Percentiles rank a stretch among this genome's conserved stretches.
Conservation (phyloP, 2,888 invertebrate genomes). For the Philereme vetulata region DNA sequence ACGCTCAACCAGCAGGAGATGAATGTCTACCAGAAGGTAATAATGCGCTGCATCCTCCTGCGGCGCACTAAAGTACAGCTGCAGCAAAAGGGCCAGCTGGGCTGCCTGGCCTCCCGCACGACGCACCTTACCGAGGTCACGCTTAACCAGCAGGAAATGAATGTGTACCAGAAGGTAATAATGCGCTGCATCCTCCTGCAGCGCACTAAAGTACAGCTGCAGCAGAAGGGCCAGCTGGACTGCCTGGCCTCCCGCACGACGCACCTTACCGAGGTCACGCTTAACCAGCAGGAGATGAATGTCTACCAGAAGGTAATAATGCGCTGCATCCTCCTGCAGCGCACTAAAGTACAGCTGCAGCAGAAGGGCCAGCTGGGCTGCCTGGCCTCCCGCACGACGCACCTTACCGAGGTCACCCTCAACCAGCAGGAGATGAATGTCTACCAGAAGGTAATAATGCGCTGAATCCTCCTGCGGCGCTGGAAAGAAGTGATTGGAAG, state of each 20-base stretch:
- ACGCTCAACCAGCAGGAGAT: too few species aligned
- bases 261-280: too few species aligned
- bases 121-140: constrained; percentile 84
- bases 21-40: too few species aligned
- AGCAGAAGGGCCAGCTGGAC: too few species aligned
- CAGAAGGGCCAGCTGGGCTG: constrained; percentile 83
- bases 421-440: constrained; percentile 88
- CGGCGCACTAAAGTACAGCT: constrained; percentile 94
- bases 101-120: constrained; percentile 85
- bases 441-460: constrained; percentile 85
- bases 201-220: too few species aligned
- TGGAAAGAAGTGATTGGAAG: too few species aligned
- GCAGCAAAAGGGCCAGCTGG: constrained; percentile 85
- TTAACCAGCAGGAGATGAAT: too few species aligned
- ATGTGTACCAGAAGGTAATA: constrained; percentile 86
- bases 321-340: constrained; percentile 92
- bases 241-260: too few species aligned
- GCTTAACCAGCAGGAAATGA: too few species aligned
- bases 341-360: constrained; percentile 93
- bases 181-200: too few species aligned
- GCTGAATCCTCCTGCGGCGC: too few species aligned
- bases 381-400: constrained; percentile 85
- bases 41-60: constrained; percentile 93
- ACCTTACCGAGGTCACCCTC: constrained; percentile 85
- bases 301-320: too few species aligned